Evolutionary conservation across 2,113 vertebrate species (phyloP).

Genomic region (Callipepla californica): DNA sequence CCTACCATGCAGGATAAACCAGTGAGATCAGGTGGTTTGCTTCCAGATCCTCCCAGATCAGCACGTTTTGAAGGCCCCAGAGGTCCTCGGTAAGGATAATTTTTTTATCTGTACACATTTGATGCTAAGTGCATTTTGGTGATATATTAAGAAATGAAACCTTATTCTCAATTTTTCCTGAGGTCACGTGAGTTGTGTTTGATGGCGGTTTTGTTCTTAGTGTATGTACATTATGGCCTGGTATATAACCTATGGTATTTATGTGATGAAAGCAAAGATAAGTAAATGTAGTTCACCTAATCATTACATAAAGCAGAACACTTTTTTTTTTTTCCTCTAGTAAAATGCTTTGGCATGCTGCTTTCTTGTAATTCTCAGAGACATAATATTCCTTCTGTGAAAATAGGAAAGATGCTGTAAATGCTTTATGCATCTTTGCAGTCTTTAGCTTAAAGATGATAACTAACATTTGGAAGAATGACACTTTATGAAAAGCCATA

Average conservation of each 20-base stretch:
- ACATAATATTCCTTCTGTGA: neutral
- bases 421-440: neutral
- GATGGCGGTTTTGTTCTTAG: neutral
- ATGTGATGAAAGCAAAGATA: neutral
- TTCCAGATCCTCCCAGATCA: conserved; percentile 80
- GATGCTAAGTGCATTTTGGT: neutral
- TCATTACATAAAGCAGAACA: neutral
- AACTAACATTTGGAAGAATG: neutral
- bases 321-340: neutral
- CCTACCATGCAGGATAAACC: conserved; percentile 74
- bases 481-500: neutral
- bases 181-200: neutral
- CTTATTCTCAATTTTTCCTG: neutral
- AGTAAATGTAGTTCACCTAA: neutral
- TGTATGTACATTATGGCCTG: neutral
- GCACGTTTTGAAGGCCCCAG: conserved; percentile 82
- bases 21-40: conserved; percentile 75
- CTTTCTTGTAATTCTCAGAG: neutral
- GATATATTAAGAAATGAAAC: neutral
- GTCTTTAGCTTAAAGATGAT: neutral
- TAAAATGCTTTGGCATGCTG: neutral
- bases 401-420: neutral
- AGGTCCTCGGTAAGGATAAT: conserved; percentile 83
- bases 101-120: neutral
- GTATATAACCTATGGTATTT: neutral